phyloP scores from a whole-genome alignment of 2,797 vertebrate genomes.

The Pangasius krempfi region DNA sequence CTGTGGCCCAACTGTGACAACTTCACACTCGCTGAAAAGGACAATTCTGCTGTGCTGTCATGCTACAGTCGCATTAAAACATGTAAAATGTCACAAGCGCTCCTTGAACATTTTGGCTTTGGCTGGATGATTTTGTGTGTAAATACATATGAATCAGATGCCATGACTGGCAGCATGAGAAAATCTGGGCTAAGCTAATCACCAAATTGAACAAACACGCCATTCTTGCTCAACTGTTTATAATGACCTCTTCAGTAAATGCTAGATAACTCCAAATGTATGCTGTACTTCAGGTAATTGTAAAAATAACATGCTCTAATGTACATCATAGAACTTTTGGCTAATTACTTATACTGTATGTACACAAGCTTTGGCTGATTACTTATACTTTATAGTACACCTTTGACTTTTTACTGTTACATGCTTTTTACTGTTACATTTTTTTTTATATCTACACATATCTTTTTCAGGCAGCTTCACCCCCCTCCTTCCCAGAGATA shows the following conservation, averaged over 20 bases:
- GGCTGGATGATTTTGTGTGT: conserved; percentile 15
- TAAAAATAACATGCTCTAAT: neutral
- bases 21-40: conserved; percentile 27
- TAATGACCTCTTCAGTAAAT: conserved; percentile 14
- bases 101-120: neutral
- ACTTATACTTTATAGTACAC: neutral
- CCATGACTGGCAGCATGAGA: no score
- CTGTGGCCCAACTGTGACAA: conserved; percentile 42
- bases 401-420: neutral
- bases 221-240: conserved; percentile 20
- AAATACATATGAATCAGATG: neutral
- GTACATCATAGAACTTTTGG: neutral
- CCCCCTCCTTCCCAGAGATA: conserved; percentile 66
- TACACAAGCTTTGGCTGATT: neutral
- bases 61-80: conserved; percentile 36
- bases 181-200: conserved; percentile 23
- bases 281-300: neutral
- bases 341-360: neutral
- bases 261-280: neutral
- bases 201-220: conserved; percentile 14
- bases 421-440: neutral
- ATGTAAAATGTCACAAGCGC: conserved; percentile 16
- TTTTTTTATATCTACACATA: conserved; percentile 9
- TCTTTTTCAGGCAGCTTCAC: conserved; percentile 60
- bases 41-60: conserved; percentile 33